Evolutionary conservation across 2,113 vertebrate genomes (phyloP).

Genomic region (Nycticorax nycticorax): DNA sequence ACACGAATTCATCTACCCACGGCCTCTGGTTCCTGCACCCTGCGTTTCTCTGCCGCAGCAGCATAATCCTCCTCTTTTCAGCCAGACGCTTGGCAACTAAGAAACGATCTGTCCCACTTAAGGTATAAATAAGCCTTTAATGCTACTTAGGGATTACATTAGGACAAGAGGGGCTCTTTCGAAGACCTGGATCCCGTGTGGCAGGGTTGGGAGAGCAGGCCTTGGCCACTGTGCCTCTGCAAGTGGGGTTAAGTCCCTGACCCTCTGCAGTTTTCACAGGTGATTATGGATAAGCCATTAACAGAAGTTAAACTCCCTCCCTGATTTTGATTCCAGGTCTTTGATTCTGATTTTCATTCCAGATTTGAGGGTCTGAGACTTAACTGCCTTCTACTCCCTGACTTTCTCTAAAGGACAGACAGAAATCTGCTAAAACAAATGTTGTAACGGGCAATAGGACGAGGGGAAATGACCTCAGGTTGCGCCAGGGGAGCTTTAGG

Average conservation of each 20-base stretch:
- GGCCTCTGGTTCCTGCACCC: rapidly evolving
- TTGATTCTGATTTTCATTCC: background rate
- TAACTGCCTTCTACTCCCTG: background rate
- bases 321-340: background rate
- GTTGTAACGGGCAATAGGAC: too few relatives aligned
- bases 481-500: too few relatives aligned
- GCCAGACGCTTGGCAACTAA: background rate
- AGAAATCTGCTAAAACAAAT: background rate
- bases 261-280: rapidly evolving
- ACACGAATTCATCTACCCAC: rapidly evolving
- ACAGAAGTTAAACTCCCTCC: background rate
- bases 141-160: background rate
- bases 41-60: background rate
- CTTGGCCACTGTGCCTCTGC: rapidly evolving
- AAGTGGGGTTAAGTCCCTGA: background rate
- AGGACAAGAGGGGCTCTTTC: background rate
- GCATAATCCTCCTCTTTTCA: background rate
- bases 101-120: background rate
- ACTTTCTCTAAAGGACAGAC: background rate
- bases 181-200: rapidly evolving
- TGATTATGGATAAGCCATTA: rapidly evolving
- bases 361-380: background rate
- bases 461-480: too few relatives aligned
- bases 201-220: background rate
- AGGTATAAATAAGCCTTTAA: constrained; percentile 4